phyloP scores from a whole-genome alignment of 2,888 invertebrate genomes.

The Sceliomorpha sp. region DNA sequence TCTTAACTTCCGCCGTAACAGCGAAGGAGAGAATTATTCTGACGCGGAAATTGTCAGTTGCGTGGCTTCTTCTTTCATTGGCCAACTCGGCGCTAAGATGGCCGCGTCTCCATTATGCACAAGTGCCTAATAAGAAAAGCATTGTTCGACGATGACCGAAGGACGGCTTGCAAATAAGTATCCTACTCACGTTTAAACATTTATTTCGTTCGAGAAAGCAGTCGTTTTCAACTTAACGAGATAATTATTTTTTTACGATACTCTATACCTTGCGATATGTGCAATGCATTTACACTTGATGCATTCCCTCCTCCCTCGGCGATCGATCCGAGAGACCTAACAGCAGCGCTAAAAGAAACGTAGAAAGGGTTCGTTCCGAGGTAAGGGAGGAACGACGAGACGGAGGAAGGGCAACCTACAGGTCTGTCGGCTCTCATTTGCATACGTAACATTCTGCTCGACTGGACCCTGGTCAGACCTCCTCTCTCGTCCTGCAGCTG shows the following conservation, averaged over 20 bases:
- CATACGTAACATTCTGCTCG: slow-evolving; percentile 80
- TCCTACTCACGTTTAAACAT: neutral
- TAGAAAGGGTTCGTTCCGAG: slow-evolving; percentile 71
- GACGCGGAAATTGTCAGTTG: neutral
- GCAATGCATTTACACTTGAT: slow-evolving; percentile 72
- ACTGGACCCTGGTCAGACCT: slow-evolving; percentile 72
- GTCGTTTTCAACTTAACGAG: too few species aligned
- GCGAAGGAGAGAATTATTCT: neutral
- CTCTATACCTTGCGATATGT: slow-evolving; percentile 67
- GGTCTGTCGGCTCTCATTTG: slow-evolving; percentile 78
- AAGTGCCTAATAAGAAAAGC: slow-evolving; percentile 68
- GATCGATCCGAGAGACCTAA: slow-evolving; percentile 19
- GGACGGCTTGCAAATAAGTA: neutral
- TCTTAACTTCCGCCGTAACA: slow-evolving; percentile 8
- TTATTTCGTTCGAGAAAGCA: too few species aligned
- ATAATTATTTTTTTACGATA: slow-evolving; percentile 69
- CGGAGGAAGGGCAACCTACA: slow-evolving; percentile 65
- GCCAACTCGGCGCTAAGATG: slow-evolving; percentile 54
- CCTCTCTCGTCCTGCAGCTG: too few species aligned
- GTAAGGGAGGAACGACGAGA: slow-evolving; percentile 58
- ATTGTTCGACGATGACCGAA: neutral
- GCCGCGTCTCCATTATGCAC: slow-evolving; percentile 68
- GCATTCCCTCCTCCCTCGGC: slow-evolving; percentile 50
- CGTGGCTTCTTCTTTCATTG: slow-evolving; percentile 22
- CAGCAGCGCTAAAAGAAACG: slow-evolving; percentile 41